phyloP scores from a whole-genome alignment of 2,888 invertebrate species.

The Criorhina ranunculi region DNA sequence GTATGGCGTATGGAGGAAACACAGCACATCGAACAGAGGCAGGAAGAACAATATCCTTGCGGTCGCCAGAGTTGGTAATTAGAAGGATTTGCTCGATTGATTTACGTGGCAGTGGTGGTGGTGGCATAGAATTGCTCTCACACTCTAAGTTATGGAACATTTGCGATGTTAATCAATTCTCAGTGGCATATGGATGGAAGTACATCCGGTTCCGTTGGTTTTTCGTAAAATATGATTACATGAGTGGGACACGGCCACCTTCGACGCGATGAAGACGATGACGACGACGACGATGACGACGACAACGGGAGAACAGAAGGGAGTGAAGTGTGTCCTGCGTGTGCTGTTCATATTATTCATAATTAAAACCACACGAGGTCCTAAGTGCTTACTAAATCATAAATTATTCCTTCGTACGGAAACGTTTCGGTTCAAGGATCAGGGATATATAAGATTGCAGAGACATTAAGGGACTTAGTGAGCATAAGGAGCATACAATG shows the following conservation, averaged over 20 bases:
- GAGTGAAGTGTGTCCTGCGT: conserved; percentile 42
- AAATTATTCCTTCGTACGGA: conserved; percentile 52
- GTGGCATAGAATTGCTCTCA: conserved; percentile 7
- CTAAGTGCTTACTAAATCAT: conserved; percentile 64
- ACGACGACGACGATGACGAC: conserved; percentile 1
- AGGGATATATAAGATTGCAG: conserved; percentile 8
- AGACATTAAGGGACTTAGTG: background rate
- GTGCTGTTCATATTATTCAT: conserved; percentile 56
- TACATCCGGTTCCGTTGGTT: conserved; percentile 64
- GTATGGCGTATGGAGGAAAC: too few species aligned
- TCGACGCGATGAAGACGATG: conserved; percentile 8
- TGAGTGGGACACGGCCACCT: conserved; percentile 23
- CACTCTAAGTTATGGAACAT: conserved; percentile 51
- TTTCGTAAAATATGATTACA: conserved; percentile 35
- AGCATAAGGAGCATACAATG: background rate
- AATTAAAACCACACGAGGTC: conserved; percentile 65
- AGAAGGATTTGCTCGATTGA: conserved; percentile 76
- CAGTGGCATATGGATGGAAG: conserved; percentile 72
- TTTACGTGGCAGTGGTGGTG: conserved; percentile 58
- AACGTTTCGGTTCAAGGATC: conserved; percentile 48
- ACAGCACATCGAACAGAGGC: background rate
- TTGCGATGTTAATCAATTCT: conserved; percentile 73
- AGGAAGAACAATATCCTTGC: conserved; percentile 69
- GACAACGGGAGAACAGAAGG: background rate
- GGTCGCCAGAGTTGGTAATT: conserved; percentile 70